phyloP scores from a whole-genome alignment of 2,113 vertebrate genomes.

The Nesoenas mayeri region DNA sequence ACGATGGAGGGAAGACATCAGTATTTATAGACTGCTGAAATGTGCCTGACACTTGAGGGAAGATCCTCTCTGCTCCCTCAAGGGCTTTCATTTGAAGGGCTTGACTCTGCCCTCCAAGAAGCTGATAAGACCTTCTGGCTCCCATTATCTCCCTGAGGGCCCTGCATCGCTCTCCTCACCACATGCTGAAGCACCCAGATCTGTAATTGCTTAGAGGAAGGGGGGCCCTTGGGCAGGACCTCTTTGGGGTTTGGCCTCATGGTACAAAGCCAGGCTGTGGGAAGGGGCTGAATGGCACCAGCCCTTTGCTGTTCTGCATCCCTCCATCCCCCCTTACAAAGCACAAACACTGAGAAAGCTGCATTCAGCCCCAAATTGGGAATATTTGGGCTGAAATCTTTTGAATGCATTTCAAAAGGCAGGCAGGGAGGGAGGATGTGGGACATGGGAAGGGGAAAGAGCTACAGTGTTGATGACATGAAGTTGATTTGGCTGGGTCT shows the following conservation, averaged over 20 bases:
- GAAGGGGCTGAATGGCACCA: background rate
- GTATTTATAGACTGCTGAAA: background rate
- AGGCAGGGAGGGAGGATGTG: background rate
- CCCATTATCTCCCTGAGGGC: background rate
- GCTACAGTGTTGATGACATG: background rate
- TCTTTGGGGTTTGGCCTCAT: background rate
- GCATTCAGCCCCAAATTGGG: background rate
- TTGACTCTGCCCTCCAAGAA: constrained; percentile 1
- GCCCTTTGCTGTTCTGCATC: background rate
- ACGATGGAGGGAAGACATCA: rapidly evolving
- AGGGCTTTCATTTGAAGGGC: constrained; percentile 21
- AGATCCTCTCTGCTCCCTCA: background rate
- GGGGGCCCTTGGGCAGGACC: background rate
- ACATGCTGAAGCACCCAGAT: background rate
- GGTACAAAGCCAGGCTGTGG: background rate
- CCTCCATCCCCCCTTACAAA: background rate
- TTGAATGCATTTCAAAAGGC: background rate
- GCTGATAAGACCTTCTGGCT: background rate
- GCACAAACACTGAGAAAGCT: background rate
- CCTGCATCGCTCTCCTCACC: rapidly evolving
- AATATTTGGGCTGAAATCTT: background rate
- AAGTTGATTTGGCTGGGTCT: background rate
- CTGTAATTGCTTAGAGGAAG: background rate
- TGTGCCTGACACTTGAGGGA: background rate
- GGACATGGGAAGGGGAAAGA: background rate